Base-by-base conservation (phyloP, 2,888 invertebrate genomes). In the Caenorhabditis sp. region DNA sequence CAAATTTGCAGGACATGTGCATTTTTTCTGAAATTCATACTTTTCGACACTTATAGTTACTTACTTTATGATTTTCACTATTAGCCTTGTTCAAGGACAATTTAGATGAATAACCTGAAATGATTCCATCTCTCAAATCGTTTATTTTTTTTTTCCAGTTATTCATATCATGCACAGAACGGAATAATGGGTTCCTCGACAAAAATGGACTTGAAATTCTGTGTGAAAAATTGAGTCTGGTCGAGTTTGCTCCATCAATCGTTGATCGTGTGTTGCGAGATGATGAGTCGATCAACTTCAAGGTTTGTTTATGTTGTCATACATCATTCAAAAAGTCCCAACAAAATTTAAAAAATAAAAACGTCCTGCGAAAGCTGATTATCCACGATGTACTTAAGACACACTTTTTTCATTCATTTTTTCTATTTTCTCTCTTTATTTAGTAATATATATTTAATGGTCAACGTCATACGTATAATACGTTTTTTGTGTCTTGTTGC, bases 161-260 rank as follows among this genome's bases (percentile, higher is more conserved):
- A 56, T 82, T 82, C 69, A 76, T 77, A 58, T 72, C 76, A 26
- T 76, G 82, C 70, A 75, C 77, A 21, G 76, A 80, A 36, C 63
- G 73, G 50, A 75, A 31, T 31, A 31, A 78, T 67, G 76, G 77
- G 31, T 66, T 75, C 54, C 60, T 82, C 60, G 70, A 70, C 25
- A 64, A 67, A 36, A 70, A 76, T 25, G 80, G 80, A 7, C 63
- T 82, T 17, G 59, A 63, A 26, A 57, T 63, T 36, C 64, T 82
- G 0, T 80, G 80, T 63, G 74, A 78, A 49, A 80, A 80, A 54
- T 61, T 82, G 27, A 80, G 78, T 59, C 66, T 82, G 36, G 62
- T 70, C 49, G 79, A 77, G 38, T 82, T 80, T 56, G 64, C 79
- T 12, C 59, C 36, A 4, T 77, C 76, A 49, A 80, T 82, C 26